Base-by-base conservation (phyloP, 2,888 invertebrate species). In the Napeogenes sylphis region DNA sequence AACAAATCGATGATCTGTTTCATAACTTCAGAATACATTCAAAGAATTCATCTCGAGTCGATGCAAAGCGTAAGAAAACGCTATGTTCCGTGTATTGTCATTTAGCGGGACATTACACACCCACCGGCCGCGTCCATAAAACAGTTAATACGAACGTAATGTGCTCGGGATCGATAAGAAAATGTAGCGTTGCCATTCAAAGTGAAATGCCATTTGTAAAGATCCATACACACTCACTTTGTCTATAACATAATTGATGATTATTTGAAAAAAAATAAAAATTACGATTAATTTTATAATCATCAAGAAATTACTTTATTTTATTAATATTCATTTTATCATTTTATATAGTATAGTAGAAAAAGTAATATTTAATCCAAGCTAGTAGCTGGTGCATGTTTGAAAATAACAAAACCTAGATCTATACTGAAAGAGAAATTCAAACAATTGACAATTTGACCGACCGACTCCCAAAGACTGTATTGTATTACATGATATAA, bases 391-490 rank as follows among this genome's bases (percentile, higher is more conserved):
- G 5, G 30, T 6, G n/a, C 30, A 35, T 45, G 56, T 32, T 55
- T 51, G 33, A 56, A 33, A 21, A 21, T 21, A 47, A 35, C 13
- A 10, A 33, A 33, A 38, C 38, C 54, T 59, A 53, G 38, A 12
- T 45, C 51, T 58, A 53, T 55, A 13, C 46, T 62, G 70, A 64
- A 70, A 68, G 69, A 66, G 62, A 69, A 71, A 69, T 66, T 65
- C 74, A 74, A 81, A 83, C 82, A 83, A 82, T 82, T 79, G 80
- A 78, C 79, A 76, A 79, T 82, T 83, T 80, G 76, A 75, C 71
- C 73, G 21, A 21, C 21, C 21, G 21, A 21, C 70, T 72, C 75
- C 69, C 61, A 64, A 32, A 59, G 59, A 75, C 67, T 70, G 61
- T 59, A 51, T 58, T 32, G 62, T n/a, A 30, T 58, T 55, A 42